phyloP scores from a whole-genome alignment of 2,797 vertebrate genomes.

The Leptodactylus fallax region DNA sequence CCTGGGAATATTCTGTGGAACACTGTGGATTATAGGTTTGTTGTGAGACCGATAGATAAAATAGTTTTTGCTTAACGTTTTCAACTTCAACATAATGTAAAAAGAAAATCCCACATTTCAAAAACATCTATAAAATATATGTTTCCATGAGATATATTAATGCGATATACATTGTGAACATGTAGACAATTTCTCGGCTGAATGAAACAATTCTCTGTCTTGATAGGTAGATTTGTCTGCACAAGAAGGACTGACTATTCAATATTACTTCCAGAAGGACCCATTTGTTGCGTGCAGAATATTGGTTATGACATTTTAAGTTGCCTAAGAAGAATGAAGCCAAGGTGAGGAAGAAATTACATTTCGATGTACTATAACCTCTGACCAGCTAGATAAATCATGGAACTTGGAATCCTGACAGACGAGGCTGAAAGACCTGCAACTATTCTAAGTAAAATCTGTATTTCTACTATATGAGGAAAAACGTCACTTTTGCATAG shows the following conservation, averaged over 20 bases:
- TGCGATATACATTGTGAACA: conserved; percentile 30
- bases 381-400: conserved; percentile 74
- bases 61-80: no score
- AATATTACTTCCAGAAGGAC: conserved; percentile 35
- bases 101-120: neutral
- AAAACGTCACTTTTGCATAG: neutral
- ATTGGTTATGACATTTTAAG: conserved; percentile 69
- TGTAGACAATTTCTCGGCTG: conserved; percentile 22
- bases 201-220: conserved; percentile 36
- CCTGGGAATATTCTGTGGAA: no score
- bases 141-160: conserved; percentile 36
- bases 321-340: conserved; percentile 68
- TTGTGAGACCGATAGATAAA: no score
- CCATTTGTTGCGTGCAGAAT: conserved; percentile 56
- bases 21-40: no score
- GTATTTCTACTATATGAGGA: conserved; percentile 14
- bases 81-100: no score
- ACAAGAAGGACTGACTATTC: conserved; percentile 39
- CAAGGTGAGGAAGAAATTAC: conserved; percentile 70
- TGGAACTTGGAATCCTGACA: conserved; percentile 42
- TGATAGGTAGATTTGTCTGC: conserved; percentile 30
- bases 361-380: conserved; percentile 72
- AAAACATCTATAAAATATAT: conserved; percentile 18
- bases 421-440: conserved; percentile 21
- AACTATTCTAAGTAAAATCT: conserved; percentile 38